Evolutionary conservation across 2,113 vertebrate genomes (phyloP).

Genomic region (Ptyas mucosa): DNA sequence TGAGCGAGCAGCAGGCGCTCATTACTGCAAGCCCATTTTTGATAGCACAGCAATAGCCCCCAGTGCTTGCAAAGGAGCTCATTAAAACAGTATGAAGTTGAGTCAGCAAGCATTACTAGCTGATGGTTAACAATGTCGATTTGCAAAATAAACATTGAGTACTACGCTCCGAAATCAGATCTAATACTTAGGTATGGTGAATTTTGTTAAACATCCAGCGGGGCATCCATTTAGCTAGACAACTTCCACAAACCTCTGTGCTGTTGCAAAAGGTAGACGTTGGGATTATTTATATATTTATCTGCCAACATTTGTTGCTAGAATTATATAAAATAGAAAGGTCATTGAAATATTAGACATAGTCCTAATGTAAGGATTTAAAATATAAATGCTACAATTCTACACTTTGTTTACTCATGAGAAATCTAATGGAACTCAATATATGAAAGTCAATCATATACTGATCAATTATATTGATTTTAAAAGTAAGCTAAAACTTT

Average conservation of each 20-base stretch:
- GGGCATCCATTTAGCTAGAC: background rate
- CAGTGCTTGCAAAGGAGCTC: conserved; percentile 58
- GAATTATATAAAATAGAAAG: background rate
- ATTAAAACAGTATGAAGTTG: conserved; percentile 57
- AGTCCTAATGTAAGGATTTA: too few species aligned
- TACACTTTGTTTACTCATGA: background rate
- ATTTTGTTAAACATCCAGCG: background rate
- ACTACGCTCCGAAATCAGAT: conserved; percentile 11
- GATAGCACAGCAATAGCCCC: conserved; percentile 48
- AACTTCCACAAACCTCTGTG: background rate
- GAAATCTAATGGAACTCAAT: background rate
- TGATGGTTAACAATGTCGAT: conserved; percentile 37
- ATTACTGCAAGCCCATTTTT: conserved; percentile 44
- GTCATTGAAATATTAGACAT: background rate
- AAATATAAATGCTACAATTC: background rate
- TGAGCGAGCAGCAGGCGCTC: conserved; percentile 51
- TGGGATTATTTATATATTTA: background rate
- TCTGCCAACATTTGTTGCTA: background rate
- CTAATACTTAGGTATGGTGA: background rate
- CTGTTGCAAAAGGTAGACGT: background rate
- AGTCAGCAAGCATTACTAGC: conserved; percentile 51
- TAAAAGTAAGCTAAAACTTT: background rate
- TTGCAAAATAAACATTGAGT: conserved; percentile 16
- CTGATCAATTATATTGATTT: background rate
- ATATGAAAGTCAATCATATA: too few species aligned